These are phyloP conservation scores for Bubo bubo DNA, from an alignment of 2,113 vertebrate genomes.

Conservation along the genomic window DNA sequence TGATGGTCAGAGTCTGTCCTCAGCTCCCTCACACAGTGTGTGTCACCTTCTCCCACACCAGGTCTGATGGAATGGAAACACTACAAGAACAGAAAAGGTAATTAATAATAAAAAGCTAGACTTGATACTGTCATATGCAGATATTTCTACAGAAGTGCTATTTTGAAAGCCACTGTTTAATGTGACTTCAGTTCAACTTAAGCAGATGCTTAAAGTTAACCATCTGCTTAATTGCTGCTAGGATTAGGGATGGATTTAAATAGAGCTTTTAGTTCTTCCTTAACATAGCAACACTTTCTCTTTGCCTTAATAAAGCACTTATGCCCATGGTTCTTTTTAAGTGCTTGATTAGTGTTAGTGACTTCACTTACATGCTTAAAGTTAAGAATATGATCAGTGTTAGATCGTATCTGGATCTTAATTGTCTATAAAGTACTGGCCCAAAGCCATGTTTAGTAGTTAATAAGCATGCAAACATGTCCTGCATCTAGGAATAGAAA, in stretches of 20 bases:
- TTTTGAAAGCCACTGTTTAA: not conserved
- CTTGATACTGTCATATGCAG: not conserved
- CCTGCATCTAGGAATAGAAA: not conserved
- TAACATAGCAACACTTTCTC: not conserved
- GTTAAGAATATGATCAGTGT: not conserved
- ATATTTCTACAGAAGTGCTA: not conserved
- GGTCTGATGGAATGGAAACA: not conserved
- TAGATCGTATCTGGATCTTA: not conserved
- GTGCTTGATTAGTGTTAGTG: not conserved
- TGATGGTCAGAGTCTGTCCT: not conserved
- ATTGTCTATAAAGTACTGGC: not conserved
- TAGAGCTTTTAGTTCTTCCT: not conserved
- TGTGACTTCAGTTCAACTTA: not conserved
- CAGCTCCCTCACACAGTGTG: not conserved
- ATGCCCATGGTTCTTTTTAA: not conserved
- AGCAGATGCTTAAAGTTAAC: slow-evolving; percentile 27
- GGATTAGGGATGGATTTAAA: not conserved
- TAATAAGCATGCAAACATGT: not conserved
- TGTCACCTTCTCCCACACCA: not conserved
- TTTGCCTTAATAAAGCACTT: not conserved
- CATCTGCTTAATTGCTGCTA: slow-evolving; percentile 21
- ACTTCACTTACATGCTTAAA: not conserved
- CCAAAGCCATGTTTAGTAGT: not conserved
- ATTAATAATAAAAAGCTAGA: not conserved
- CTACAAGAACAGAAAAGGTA: not conserved